Evolutionary conservation across 1,140 invertebrate species (phyloP), one percentile per base, ranked within the genome.

Genomic region (Bathynomus jamesi): DNA sequence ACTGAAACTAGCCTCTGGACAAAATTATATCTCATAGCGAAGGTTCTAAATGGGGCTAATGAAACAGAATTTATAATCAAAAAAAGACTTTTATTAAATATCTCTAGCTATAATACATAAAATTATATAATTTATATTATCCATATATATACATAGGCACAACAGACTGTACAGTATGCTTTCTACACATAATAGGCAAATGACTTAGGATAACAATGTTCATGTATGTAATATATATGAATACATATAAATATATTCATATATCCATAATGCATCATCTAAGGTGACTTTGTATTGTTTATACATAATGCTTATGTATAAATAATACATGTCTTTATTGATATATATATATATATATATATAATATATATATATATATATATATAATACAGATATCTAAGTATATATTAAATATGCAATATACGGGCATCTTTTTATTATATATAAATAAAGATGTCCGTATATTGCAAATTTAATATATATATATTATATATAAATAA

Each of bases 371-470:
- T 25, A 27, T 64, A 27, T 27, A 27, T 64, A 1, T 64, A 27
- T 64, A 27, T 64, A 4, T 27, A 53, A 27, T 27, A 27, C 24
- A 64, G 7, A 25, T 27, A 27, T 27, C 13, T 27, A 64, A 13
- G 28, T 27, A 27, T 27, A 64, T 24, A 27, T 27, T 25, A 5
- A 63, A 27, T 28, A 27, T 28, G 7, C 7, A 28, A 63, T 27
- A 64, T 27, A 64, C 13, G 28, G 5, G 28, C 13, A 64, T 27
- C 25, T 27, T 8, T 27, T 8, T 29, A 64, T 27, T 64, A 64
- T 64, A 64, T 64, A 64, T 64, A 64, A 27, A 64, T 64, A 64
- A 27, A 64, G 25, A 25, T 64, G 28, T 27, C 25, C 10, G 28
- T 21, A 27, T 64, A 64, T 64, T 27, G 17, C 7, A 28, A 24